Base-by-base conservation (phyloP, 2,797 vertebrate genomes). In the Typhlichthys eigenmanni region DNA sequence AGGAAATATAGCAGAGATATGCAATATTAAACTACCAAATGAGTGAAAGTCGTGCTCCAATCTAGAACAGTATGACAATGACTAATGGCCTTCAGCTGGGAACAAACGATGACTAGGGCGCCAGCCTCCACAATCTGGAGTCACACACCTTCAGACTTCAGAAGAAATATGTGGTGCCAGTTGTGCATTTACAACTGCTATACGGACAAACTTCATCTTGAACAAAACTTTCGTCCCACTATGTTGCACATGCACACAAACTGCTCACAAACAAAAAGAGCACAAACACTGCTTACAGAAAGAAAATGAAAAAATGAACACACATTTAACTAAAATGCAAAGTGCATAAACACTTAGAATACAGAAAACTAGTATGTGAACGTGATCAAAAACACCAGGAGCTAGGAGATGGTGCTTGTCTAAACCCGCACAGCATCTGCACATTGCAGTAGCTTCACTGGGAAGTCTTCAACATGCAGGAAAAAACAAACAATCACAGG, bases 321-420 rank as follows among this genome's bases (percentile, higher is more conserved):
- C 54, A 55, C 58, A 13, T 56, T 29, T 62, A 66, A 58, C 32
- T 45, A 65, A 63, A 71, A 54, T 1, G 47, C 53, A 59, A 24
- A 34, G 68, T 62, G 58, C 58, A 48, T 57, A 54, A 3, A 6
- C 65, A 74, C 45, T 13, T 3, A 51, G 50, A 56, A 67, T 34
- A 70, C 24, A 58, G 55, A 46, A 49, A 68, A 60, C 70, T 60
- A 74, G 85, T 73, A 82, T 82, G 69, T 72, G 68, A 76, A 71
- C 1, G 46, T 68, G 76, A 87, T 88, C 19, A 78, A 89, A 86
- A 89, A 78, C 64, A 66, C 32, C 0, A 14, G 12, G 49, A 63
- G 63, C 5, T 45, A 71, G 52, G 9, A 62, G 66, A 67, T 64
- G 69, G 60, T 16, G 64, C 69, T 73, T 47, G 74, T 78, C 60